A percentile compares a stretch with the other conserved stretches of the same genome.
These are phyloP conservation scores for Lasioglossum oenotherae DNA, from an alignment of 2,888 invertebrate genomes.

Conservation along the genomic window DNA sequence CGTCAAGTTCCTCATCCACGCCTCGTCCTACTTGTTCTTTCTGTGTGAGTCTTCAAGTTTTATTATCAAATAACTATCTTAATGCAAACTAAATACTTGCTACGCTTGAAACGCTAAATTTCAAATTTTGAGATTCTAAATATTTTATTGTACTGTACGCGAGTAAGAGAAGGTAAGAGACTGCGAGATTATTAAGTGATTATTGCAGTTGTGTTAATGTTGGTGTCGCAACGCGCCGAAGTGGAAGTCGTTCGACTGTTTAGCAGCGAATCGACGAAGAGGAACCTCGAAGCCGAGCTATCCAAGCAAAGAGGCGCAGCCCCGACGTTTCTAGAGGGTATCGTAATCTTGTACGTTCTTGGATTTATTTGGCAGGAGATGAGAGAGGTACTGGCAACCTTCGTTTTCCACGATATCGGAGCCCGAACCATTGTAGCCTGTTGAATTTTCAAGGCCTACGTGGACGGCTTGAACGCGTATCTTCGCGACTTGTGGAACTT, in stretches of 20 bases:
- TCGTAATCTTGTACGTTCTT: slow-evolving; percentile 93
- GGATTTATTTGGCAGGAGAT: slow-evolving; percentile 97
- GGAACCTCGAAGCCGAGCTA: slow-evolving; percentile 87
- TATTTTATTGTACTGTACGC: too few relatives aligned
- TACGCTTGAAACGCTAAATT: too few relatives aligned
- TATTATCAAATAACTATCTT: too few relatives aligned
- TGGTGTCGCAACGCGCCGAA: slow-evolving; percentile 96
- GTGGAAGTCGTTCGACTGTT: slow-evolving; percentile 90
- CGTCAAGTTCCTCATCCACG: slow-evolving; percentile 98
- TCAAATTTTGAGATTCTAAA: too few relatives aligned
- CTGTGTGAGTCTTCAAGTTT: slow-evolving; percentile 88
- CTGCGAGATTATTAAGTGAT: not conserved
- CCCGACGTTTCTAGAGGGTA: slow-evolving; percentile 93
- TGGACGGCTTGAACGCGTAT: slow-evolving; percentile 94
- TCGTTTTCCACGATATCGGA: not conserved
- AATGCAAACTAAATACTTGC: too few relatives aligned
- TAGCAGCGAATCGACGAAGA: slow-evolving; percentile 89
- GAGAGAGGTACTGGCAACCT: slow-evolving; percentile 87
- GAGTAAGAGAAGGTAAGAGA: too few relatives aligned
- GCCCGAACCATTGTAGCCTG: not conserved
- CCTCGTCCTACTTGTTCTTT: slow-evolving; percentile 97
- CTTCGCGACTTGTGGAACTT: slow-evolving; percentile 98
- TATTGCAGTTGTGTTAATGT: slow-evolving; percentile 92
- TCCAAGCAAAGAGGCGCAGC: slow-evolving; percentile 92
- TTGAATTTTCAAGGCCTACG: slow-evolving; percentile 87